These are phyloP conservation scores for Suillia variegata DNA, from an alignment of 2,888 invertebrate genomes.

Conservation along the genomic window DNA sequence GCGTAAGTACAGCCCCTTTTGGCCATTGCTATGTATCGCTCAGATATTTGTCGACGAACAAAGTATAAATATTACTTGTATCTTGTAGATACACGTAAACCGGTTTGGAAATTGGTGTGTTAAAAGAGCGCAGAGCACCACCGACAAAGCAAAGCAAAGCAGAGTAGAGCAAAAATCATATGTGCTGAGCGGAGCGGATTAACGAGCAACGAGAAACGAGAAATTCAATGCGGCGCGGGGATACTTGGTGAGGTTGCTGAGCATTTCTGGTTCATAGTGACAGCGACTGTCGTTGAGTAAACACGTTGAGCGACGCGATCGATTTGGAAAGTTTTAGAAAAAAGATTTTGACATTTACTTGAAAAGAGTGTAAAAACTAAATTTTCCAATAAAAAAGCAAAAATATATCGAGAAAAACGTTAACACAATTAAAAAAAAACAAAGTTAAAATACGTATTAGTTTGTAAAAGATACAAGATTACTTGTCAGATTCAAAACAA, in stretches of 20 bases:
- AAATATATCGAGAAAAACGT: too few relatives aligned
- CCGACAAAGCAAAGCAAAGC: slow-evolving; percentile 18
- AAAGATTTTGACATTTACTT: too few relatives aligned
- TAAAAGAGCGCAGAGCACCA: neutral
- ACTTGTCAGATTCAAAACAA: too few relatives aligned
- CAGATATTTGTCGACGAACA: neutral
- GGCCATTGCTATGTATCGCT: neutral
- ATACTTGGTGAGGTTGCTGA: slow-evolving; percentile 49
- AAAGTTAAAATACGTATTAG: slow-evolving; percentile 38
- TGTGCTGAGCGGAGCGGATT: too few relatives aligned
- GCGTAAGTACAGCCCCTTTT: neutral
- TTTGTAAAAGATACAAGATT: neutral
- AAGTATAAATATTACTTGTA: neutral
- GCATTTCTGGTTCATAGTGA: slow-evolving; percentile 57
- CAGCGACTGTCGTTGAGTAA: slow-evolving; percentile 59
- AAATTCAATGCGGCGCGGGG: slow-evolving; percentile 38
- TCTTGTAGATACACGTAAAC: slow-evolving; percentile 25
- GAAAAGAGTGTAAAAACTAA: too few relatives aligned
- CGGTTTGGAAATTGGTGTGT: slow-evolving; percentile 31
- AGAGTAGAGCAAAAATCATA: slow-evolving; percentile 12
- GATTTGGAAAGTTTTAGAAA: too few relatives aligned
- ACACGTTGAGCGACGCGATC: slow-evolving; percentile 52
- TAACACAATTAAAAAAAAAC: too few relatives aligned
- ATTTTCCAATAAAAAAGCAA: too few relatives aligned
- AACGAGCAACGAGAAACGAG: too few relatives aligned